phyloP scores from a whole-genome alignment of 1,140 invertebrate species.

The Drosophila setifemur region DNA sequence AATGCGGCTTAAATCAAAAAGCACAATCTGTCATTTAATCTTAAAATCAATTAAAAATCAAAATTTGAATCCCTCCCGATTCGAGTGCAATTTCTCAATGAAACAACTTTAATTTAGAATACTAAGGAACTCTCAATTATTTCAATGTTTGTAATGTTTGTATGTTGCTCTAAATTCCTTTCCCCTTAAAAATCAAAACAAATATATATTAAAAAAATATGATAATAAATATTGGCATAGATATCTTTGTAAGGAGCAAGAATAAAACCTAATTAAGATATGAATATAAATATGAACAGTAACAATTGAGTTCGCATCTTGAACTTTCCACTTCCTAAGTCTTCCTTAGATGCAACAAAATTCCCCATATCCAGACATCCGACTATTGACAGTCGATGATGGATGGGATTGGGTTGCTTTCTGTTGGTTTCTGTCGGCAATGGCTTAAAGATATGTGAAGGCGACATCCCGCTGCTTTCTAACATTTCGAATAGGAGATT shows the following conservation, averaged over 20 bases:
- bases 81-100: slow-evolving; percentile 49
- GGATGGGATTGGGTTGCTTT: slow-evolving; percentile 33
- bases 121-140: slow-evolving; percentile 38
- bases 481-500: slow-evolving; percentile 15
- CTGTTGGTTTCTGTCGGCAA: background rate
- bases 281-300: slow-evolving; percentile 43
- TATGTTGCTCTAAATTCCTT: slow-evolving; percentile 70
- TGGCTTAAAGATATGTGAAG: background rate
- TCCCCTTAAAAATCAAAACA: slow-evolving; percentile 45
- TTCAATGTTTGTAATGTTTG: slow-evolving; percentile 76
- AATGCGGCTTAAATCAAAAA: slow-evolving; percentile 61
- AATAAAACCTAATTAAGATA: slow-evolving; percentile 52
- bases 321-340: slow-evolving; percentile 3
- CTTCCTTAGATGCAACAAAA: slow-evolving; percentile 15
- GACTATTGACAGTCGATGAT: slow-evolving; percentile 52
- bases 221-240: slow-evolving; percentile 33
- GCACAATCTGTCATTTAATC: slow-evolving; percentile 27
- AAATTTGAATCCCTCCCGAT: slow-evolving; percentile 50
- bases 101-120: slow-evolving; percentile 33
- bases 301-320: slow-evolving; percentile 23
- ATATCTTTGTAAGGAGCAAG: slow-evolving; percentile 49
- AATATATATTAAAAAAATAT: slow-evolving; percentile 52
- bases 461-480: slow-evolving; percentile 23
- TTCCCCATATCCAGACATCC: slow-evolving; percentile 4
- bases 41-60: slow-evolving; percentile 23